Evolutionary conservation across 2,888 invertebrate species (phyloP), one percentile per base, ranked within the genome.

Genomic region (Apamea sordens): DNA sequence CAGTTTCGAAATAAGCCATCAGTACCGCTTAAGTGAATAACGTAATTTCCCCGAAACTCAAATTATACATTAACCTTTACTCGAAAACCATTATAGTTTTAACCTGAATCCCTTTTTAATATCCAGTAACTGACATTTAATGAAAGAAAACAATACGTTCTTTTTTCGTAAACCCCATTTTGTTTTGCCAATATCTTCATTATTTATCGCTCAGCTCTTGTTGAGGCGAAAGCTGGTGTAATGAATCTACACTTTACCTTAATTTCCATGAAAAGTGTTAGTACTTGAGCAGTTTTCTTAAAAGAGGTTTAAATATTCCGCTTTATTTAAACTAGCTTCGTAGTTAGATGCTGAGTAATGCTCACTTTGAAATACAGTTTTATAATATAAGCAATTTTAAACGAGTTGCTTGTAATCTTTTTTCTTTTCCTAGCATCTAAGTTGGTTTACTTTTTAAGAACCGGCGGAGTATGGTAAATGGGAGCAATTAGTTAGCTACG

Each of bases 201-300:
- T 92, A 90, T 93, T 92, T 91, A 88, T 86, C 91, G 89, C 88
- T 93, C 88, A 90, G 82, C 36, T 77, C 77, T 70, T 84, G 61
- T 64, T 21, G 71, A 78, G 77, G 86, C 81, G 85, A 92, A 93
- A 92, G 93, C 92, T 90, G 81, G 92, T 93, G 90, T 94, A 94
- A 94, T 94, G 92, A 94, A 93, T 93, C 90, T 89, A 89, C 91
- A 92, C 89, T 93, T 81, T 91, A 90, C 91, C 93, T 92, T 93
- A 91, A 95, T 95, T 95, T 95, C 91, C 94, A 94, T 95, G 92
- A 95, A 93, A 92, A 93, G 93, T 94, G 91, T 90, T 92, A 89
- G 90, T 90, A 90, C 89, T 88, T 89, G 89, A 92, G 91, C 89
- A 90, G 92, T 93, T 93, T 94, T 91, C 94, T 94, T 90, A 88